Evolutionary conservation across 1,140 invertebrate species (phyloP).

Genomic region (Tetramorium parvispinum): DNA sequence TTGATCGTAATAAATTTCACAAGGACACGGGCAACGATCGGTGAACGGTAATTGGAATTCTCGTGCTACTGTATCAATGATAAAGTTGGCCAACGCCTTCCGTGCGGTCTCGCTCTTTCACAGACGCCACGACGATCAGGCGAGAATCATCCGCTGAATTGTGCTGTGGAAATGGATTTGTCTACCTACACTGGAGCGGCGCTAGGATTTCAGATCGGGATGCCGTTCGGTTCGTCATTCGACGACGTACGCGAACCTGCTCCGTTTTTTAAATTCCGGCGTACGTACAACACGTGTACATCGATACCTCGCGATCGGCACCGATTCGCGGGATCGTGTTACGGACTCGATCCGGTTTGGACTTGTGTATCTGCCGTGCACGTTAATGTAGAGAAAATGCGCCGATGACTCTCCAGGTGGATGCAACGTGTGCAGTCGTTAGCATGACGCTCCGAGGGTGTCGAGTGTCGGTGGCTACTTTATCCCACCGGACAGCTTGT

Average conservation of each 20-base stretch:
- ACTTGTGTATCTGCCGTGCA: conserved; percentile 73
- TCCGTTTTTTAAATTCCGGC: conserved; percentile 71
- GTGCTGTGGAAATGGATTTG: background rate
- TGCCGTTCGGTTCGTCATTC: conserved; percentile 71
- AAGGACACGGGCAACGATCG: background rate
- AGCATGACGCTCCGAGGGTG: conserved; percentile 75
- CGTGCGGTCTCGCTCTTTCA: background rate
- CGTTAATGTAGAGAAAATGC: conserved; percentile 78
- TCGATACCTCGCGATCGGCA: conserved; percentile 74
- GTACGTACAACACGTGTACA: conserved; percentile 68
- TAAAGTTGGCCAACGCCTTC: conserved; percentile 9
- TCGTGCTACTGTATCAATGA: conserved; percentile 2
- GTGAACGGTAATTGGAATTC: conserved; percentile 13
- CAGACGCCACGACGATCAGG: background rate
- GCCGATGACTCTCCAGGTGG: conserved; percentile 60
- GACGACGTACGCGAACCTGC: conserved; percentile 69
- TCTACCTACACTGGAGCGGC: conserved; percentile 32
- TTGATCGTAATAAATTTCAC: background rate
- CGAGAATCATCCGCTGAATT: background rate
- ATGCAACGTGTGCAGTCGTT: conserved; percentile 66
- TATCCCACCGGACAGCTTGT: conserved; percentile 82
- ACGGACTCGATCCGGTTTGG: conserved; percentile 45
- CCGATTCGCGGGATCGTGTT: conserved; percentile 62
- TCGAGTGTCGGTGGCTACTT: conserved; percentile 82
- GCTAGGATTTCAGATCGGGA: conserved; percentile 73